Evolutionary conservation across 2,113 vertebrate species (phyloP).

Genomic region (Trogon melanurus): DNA sequence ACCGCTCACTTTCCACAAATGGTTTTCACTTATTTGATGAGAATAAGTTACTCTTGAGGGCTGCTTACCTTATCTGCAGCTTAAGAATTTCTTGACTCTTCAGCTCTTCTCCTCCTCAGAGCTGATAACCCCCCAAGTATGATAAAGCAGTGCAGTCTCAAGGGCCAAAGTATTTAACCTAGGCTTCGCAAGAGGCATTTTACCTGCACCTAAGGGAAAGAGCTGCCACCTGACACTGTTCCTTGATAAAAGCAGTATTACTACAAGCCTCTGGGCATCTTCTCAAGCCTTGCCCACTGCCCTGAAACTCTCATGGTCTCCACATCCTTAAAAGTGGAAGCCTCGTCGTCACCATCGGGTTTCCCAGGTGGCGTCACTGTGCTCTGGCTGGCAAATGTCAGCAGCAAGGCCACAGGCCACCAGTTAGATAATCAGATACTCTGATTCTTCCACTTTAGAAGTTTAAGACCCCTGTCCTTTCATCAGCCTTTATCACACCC

Average conservation of each 20-base stretch:
- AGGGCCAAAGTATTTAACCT: neutral
- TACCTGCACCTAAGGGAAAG: neutral
- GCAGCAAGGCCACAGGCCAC: neutral
- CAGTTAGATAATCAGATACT: neutral
- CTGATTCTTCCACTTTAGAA: neutral
- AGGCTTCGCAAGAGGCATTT: neutral
- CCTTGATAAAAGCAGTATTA: neutral
- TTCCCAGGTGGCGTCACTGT: fast-evolving
- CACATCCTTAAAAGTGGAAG: neutral
- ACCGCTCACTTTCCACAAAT: neutral
- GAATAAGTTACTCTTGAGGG: neutral
- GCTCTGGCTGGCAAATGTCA: neutral
- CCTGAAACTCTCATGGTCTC: neutral
- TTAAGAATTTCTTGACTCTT: neutral
- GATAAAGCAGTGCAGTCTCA: neutral
- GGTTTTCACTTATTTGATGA: neutral
- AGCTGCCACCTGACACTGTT: neutral
- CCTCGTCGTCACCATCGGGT: neutral
- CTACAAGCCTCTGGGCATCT: neutral
- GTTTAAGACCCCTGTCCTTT: neutral
- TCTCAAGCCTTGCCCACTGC: neutral
- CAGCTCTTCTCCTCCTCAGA: neutral
- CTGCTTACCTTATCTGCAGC: neutral
- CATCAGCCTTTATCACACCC: neutral
- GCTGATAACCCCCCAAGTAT: neutral